Evolutionary conservation across 23 tunicate species (phyloP).

Genomic region (Phallusia fumigata): DNA sequence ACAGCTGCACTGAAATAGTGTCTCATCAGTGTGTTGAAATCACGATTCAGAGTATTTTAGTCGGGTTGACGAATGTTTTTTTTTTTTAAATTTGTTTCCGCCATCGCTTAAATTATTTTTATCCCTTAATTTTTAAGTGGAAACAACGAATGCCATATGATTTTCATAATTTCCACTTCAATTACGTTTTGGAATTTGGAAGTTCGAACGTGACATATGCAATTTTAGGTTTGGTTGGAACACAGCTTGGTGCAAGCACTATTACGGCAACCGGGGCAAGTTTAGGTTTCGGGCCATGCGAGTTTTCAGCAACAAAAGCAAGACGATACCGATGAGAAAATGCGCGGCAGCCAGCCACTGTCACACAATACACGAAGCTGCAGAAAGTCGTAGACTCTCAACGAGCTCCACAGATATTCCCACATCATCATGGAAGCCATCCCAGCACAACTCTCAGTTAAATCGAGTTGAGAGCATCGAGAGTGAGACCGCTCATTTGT

Average conservation of each 20-base stretch:
- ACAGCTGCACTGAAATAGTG: too few species aligned
- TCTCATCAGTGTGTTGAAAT: too few species aligned
- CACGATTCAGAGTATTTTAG: too few species aligned
- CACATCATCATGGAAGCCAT: background rate
- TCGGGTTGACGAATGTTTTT: too few species aligned
- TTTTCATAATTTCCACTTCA: too few species aligned
- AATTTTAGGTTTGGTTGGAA: background rate
- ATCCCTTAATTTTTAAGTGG: too few species aligned
- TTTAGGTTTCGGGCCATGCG: conserved; percentile 5
- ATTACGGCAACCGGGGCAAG: conserved; percentile 45
- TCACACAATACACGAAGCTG: background rate
- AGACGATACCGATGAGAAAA: conserved; percentile 6
- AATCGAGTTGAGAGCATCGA: background rate
- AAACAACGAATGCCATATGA: too few species aligned
- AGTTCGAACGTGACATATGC: too few species aligned
- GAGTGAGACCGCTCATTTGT: background rate
- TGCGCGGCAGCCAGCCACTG: background rate
- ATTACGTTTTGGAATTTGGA: too few species aligned
- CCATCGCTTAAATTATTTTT: too few species aligned
- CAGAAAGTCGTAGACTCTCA: background rate
- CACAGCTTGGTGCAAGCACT: conserved; percentile 35
- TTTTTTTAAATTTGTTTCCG: too few species aligned
- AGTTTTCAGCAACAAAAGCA: background rate
- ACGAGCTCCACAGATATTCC: background rate
- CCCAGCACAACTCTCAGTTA: background rate